Evolutionary conservation across 2,797 vertebrate species (phyloP), one percentile per base, ranked within the genome.

Genomic region (Telmatherina bonti): DNA sequence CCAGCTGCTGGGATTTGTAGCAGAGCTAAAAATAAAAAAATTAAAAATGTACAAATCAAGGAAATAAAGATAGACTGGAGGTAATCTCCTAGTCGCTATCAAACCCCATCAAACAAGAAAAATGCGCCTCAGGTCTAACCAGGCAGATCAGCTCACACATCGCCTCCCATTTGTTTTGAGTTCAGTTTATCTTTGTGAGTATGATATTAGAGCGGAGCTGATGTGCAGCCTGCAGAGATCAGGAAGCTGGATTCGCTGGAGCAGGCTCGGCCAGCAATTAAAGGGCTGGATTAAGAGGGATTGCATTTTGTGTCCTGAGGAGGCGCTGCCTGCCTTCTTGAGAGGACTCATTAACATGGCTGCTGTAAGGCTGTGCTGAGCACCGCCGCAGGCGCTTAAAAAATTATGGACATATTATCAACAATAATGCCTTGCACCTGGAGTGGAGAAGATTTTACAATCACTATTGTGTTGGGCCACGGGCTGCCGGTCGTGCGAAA

Each of bases 301-400:
- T 93, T 91, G 90, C 90, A 84, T 93, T 93, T 85, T 70, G 87
- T 91, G 88, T 93, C 93, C 92, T 91, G 92, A 91, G 93, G 92
- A 92, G 89, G 91, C 90, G 90, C 89, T 86, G 86, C 85, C 88
- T 87, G 88, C 91, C 91, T 92, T 92, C 88, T 93, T 89, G 74
- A 90, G 90, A 89, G 89, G 85, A 89, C 91, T 93, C 88, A 92
- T 94, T 93, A 94, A 87, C 84, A 89, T 91, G 88, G 85, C 86
- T 35, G 89, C 91, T 79, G 74, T 62, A 65, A n/a, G 89, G 87
- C 82, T 62, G 67, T 27, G 78, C 77, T 62, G 81, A 91, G 84
- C 85, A 43, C 61, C 67, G 83, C 85, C 85, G 84, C 83, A 16
- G 87, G 89, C 88, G 74, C 85, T 82, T 84, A 77, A 83, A 86